These are phyloP conservation scores for Sebastes reedi DNA, from an alignment of 2,797 vertebrate species.

Conservation along the genomic window DNA sequence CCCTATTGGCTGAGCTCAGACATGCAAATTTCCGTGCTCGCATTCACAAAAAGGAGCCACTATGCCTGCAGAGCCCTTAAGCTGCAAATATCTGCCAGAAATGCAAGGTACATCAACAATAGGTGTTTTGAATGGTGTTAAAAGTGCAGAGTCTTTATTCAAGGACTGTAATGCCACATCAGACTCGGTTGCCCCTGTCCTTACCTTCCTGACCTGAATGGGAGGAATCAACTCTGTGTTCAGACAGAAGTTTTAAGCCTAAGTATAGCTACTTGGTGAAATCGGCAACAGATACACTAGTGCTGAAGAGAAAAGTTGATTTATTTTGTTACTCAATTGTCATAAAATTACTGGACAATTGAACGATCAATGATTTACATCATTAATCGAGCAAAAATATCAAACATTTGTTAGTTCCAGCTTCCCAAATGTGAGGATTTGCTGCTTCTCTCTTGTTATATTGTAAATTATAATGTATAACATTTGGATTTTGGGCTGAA, in stretches of 20 bases:
- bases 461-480: not conserved
- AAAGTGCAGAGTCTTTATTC: conserved; percentile 12
- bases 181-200: not conserved
- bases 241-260: not conserved
- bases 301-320: not conserved
- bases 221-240: not conserved
- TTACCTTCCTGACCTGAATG: not conserved
- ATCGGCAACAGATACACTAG: not conserved
- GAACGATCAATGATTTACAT: not conserved
- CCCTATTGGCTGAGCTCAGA: conserved; percentile 18
- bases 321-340: not conserved
- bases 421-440: not conserved
- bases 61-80: conserved; percentile 33
- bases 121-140: conserved; percentile 28
- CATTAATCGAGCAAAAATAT: not conserved
- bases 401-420: not conserved
- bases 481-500: not conserved
- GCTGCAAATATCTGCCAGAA: conserved; percentile 34
- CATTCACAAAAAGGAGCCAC: conserved; percentile 22
- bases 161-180: conserved; percentile 1
- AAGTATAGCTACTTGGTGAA: not conserved
- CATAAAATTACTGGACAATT: not conserved
- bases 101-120: conserved; percentile 32
- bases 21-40: conserved; percentile 28
- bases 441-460: not conserved